Evolutionary conservation across 2,797 vertebrate species (phyloP).

Genomic region (Enteromius fasciolatus): DNA sequence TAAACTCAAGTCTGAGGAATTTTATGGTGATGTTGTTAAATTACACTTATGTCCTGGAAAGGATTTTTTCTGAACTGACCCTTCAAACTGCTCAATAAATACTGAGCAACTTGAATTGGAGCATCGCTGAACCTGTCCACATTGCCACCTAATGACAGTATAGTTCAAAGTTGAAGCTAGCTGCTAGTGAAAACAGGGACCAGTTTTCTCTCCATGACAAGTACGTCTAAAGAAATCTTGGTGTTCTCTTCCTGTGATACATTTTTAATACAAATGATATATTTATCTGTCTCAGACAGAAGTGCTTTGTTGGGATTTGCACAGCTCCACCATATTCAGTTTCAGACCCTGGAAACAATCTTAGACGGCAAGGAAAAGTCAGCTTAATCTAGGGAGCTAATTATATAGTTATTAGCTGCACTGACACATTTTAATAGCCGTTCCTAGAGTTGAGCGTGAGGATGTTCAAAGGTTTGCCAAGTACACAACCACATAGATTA

Average conservation of each 20-base stretch:
- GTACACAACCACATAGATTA: slow-evolving; percentile 12
- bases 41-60: background rate
- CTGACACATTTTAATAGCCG: slow-evolving; percentile 31
- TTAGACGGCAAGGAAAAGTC: slow-evolving; percentile 28
- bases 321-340: slow-evolving; percentile 17
- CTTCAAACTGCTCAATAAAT: slow-evolving; percentile 15
- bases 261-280: slow-evolving; percentile 53
- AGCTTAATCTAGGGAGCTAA: slow-evolving; percentile 42
- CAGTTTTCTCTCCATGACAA: background rate
- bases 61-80: slow-evolving; percentile 7
- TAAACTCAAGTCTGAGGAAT: slow-evolving; percentile 11
- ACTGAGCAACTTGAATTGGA: background rate
- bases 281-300: slow-evolving; percentile 43
- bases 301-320: slow-evolving; percentile 44
- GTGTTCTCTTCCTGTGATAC: slow-evolving; percentile 36
- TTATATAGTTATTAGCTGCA: slow-evolving; percentile 42
- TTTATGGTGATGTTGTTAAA: background rate
- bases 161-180: background rate
- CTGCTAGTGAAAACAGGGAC: slow-evolving; percentile 1
- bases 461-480: slow-evolving; percentile 25
- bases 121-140: background rate
- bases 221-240: slow-evolving; percentile 15
- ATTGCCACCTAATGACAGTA: background rate
- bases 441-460: slow-evolving; percentile 11
- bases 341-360: background rate